phyloP scores from a whole-genome alignment of 35 echinoderm and acorn worm genomes.

The Ophiothrix spiculata region DNA sequence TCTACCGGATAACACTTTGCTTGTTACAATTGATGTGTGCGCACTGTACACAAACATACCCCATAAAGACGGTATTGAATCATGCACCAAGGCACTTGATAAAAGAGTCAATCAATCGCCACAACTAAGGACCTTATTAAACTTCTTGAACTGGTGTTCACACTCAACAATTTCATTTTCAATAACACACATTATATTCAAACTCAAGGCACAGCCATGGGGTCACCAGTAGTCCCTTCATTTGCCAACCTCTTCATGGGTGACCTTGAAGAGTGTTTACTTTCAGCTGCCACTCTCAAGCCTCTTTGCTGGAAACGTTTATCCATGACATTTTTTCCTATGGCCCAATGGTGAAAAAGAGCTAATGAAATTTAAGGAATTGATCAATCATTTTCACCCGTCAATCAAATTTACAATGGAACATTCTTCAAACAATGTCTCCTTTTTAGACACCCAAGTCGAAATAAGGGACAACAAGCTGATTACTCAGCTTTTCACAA shows the following conservation, averaged over 20 bases:
- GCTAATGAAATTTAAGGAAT: background rate
- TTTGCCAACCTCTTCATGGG: conserved; percentile 36
- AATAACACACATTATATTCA: conserved; percentile 20
- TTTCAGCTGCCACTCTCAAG: background rate
- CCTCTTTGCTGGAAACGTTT: background rate
- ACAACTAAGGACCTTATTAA: conserved; percentile 16
- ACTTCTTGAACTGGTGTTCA: conserved; percentile 18
- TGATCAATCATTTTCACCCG: background rate
- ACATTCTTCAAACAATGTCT: background rate
- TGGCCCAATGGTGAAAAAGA: background rate
- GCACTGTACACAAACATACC: conserved; percentile 32
- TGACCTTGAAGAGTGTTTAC: background rate
- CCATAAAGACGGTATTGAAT: conserved; percentile 6
- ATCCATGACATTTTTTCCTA: background rate
- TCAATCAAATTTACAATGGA: background rate
- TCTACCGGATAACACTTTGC: background rate
- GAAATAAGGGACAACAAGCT: background rate
- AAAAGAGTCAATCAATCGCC: background rate
- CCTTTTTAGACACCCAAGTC: background rate
- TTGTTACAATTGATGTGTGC: conserved; percentile 21
- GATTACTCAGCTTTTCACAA: background rate
- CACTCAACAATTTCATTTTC: conserved; percentile 34
- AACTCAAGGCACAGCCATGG: conserved; percentile 22
- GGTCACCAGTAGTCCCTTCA: background rate
- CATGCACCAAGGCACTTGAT: conserved; percentile 12